These are phyloP conservation scores for Choreutis nemorana DNA, from an alignment of 2,888 invertebrate genomes.

Conservation along the genomic window DNA sequence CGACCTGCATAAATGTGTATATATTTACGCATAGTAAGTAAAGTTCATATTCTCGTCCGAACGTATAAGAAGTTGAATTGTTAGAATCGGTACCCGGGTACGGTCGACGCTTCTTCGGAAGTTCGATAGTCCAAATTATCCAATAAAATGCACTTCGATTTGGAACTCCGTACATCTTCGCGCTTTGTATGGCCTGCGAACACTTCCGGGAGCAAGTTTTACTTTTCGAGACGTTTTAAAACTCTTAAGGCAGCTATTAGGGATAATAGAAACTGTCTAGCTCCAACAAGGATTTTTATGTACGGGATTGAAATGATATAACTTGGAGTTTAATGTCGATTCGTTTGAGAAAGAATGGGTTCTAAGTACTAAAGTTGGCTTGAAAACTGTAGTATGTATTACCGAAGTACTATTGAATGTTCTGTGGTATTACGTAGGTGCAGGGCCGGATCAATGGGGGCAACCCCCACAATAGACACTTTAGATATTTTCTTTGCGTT, in stretches of 20 bases:
- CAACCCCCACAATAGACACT: too few species aligned
- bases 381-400: too few species aligned
- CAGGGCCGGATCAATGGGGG: too few species aligned
- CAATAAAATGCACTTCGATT: constrained; percentile 55
- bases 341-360: constrained; percentile 15
- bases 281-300: constrained; percentile 51
- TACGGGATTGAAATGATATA: constrained; percentile 47
- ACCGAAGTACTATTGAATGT: too few species aligned
- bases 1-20: too few species aligned
- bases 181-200: constrained; percentile 45
- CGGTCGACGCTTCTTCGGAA: not conserved
- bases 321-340: constrained; percentile 49
- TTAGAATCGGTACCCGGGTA: too few species aligned
- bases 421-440: too few species aligned
- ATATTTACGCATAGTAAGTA: too few species aligned
- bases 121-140: constrained; percentile 38
- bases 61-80: too few species aligned
- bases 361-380: not conserved
- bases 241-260: constrained; percentile 59
- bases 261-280: constrained; percentile 61
- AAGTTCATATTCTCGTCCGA: too few species aligned
- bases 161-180: constrained; percentile 39
- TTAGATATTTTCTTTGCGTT: too few species aligned
- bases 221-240: constrained; percentile 57
- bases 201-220: constrained; percentile 54